Evolutionary conservation across 2,113 vertebrate genomes (phyloP).

Genomic region (Pterocles gutturalis): DNA sequence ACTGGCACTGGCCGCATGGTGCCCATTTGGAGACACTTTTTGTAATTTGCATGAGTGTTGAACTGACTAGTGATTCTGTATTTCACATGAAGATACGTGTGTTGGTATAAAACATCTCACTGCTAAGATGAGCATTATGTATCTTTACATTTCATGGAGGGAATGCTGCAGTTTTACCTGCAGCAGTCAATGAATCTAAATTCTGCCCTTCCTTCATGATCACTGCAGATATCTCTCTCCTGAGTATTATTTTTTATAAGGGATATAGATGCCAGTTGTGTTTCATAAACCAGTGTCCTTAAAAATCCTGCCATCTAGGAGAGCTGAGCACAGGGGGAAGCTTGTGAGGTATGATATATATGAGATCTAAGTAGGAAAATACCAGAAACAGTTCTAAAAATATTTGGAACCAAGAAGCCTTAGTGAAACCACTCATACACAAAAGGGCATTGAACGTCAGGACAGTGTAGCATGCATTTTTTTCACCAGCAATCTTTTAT

Average conservation of each 20-base stretch:
- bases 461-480: background rate
- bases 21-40: rapidly evolving
- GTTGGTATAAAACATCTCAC: rapidly evolving
- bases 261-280: background rate
- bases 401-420: background rate
- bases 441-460: background rate
- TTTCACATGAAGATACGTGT: background rate
- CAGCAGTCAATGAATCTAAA: background rate
- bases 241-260: background rate
- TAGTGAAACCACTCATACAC: background rate
- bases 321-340: background rate
- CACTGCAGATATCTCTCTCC: background rate
- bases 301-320: background rate
- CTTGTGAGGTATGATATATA: background rate
- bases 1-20: rapidly evolving
- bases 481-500: background rate
- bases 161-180: background rate
- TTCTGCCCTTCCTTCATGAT: background rate
- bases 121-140: background rate
- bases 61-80: background rate
- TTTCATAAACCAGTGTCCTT: background rate
- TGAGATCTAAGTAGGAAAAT: conserved; percentile 2
- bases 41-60: background rate
- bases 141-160: rapidly evolving
- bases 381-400: background rate